These are phyloP conservation scores for Apamea anceps DNA, from an alignment of 2,888 invertebrate genomes.

Conservation along the genomic window DNA sequence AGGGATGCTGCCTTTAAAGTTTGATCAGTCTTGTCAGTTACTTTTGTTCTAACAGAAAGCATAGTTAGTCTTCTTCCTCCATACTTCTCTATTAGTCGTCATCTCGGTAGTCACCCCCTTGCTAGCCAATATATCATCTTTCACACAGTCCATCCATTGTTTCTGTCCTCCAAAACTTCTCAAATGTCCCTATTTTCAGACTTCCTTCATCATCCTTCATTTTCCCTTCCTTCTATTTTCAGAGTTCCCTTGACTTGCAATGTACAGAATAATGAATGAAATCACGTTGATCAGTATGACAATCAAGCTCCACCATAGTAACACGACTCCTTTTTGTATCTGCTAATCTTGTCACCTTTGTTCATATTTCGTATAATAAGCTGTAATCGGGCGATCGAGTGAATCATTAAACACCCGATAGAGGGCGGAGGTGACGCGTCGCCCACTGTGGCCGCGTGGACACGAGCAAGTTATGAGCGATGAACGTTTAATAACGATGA, in stretches of 20 bases:
- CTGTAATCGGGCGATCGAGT: conserved; percentile 69
- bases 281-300: conserved; percentile 1
- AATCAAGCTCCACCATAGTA: conserved; percentile 28
- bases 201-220: no score
- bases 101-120: no score
- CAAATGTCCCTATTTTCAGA: neutral
- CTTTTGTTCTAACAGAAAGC: neutral
- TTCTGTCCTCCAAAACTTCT: no score
- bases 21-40: neutral
- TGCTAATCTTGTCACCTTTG: conserved; percentile 55
- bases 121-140: no score
- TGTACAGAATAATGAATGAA: neutral
- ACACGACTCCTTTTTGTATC: conserved; percentile 48
- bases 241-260: neutral
- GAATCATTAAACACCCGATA: conserved; percentile 81
- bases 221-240: no score
- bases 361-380: conserved; percentile 61
- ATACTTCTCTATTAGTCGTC: no score
- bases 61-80: neutral
- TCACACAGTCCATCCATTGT: no score
- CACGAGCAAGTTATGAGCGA: conserved; percentile 32
- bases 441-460: conserved; percentile 61
- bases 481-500: neutral
- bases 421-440: conserved; percentile 79
- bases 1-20: neutral